Base-by-base conservation (phyloP, 1,140 invertebrate species). In the Lineus longissimus region DNA sequence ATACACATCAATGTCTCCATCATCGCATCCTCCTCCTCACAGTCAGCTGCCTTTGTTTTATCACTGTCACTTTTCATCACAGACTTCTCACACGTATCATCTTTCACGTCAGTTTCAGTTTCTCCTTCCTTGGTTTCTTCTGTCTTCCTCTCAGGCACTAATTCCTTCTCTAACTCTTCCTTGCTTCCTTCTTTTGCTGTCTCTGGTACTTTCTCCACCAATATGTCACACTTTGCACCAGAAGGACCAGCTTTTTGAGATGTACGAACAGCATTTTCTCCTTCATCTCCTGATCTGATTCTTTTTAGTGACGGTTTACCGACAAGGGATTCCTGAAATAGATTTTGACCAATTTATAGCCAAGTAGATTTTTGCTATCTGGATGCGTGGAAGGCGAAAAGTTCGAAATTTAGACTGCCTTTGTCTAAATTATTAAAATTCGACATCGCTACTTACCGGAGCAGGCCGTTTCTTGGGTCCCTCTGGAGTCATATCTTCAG, bases 1-100 rank as follows among this genome's bases (percentile, higher is more conserved):
- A 67, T 74, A 70, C 79, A 81, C 1, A 67, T 65, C 29, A 81
- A 63, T 22, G 67, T 73, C 51, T 79, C 76, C 13, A 72, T 72
- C 40, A 81, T 71, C 17, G 71, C 74, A 70, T 80, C 76, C 19
- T 62, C 59, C 40, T 73, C 62, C 7, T 63, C 55, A 6, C 15
- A 22, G 9, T 17, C 19, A 17, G 1, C 11, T 4, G 22, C 47
- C 36, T 61, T 30, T 40, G 1, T 7, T 2, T 55, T 33, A 19
- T 41, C 31, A 25, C 54, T 27, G 45, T 40, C 19, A 43, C 1
- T 64, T 59, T 69, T 55, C 54, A 29, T 62, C 25, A 27, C 47
- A 51, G 43, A 19, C 19, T 56, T 9, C 54, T 64, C 33, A 62
- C 31, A 30, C 22, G 17, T 54, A 43, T n/a, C 40, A 57, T 19